phyloP scores from a whole-genome alignment of 2,797 vertebrate species.

The Chlorospingus semifuscus region DNA sequence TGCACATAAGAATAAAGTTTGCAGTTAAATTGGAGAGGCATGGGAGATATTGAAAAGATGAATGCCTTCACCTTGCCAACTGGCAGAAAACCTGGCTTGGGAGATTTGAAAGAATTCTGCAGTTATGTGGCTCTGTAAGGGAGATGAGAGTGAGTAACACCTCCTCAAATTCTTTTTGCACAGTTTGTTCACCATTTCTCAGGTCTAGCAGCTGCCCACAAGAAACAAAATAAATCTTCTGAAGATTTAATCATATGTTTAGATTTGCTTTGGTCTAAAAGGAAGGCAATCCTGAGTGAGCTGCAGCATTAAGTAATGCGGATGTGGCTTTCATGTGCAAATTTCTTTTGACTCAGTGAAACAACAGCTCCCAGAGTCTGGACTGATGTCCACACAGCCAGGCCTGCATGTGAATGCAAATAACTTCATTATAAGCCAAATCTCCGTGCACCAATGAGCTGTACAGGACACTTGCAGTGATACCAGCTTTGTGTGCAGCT shows the following conservation, averaged over 20 bases:
- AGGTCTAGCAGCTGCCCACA: neutral
- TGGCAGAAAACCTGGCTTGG: neutral
- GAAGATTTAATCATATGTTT: slow-evolving; percentile 11
- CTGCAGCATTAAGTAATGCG: slow-evolving; percentile 67
- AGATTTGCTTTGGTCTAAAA: slow-evolving; percentile 59
- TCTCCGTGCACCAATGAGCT: slow-evolving; percentile 54
- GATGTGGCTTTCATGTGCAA: slow-evolving; percentile 76
- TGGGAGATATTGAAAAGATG: slow-evolving; percentile 1
- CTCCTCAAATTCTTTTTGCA: neutral
- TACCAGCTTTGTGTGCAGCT: slow-evolving; percentile 56
- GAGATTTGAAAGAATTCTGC: neutral
- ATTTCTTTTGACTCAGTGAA: slow-evolving; percentile 77
- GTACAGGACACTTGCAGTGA: slow-evolving; percentile 53
- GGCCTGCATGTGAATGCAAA: slow-evolving; percentile 74
- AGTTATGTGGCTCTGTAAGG: neutral
- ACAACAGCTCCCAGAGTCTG: slow-evolving; percentile 72
- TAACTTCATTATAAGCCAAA: slow-evolving; percentile 70
- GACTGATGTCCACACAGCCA: slow-evolving; percentile 63
- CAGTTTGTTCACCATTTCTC: slow-evolving; percentile 4
- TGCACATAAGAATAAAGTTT: slow-evolving; percentile 53
- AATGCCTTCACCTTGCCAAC: slow-evolving; percentile 4
- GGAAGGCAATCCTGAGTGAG: slow-evolving; percentile 52
- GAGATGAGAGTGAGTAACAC: neutral
- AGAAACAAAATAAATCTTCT: slow-evolving; percentile 22
- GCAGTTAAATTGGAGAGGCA: slow-evolving; percentile 25